Base-by-base conservation (phyloP, 2,113 vertebrate species). In the Hiodon alosoides region DNA sequence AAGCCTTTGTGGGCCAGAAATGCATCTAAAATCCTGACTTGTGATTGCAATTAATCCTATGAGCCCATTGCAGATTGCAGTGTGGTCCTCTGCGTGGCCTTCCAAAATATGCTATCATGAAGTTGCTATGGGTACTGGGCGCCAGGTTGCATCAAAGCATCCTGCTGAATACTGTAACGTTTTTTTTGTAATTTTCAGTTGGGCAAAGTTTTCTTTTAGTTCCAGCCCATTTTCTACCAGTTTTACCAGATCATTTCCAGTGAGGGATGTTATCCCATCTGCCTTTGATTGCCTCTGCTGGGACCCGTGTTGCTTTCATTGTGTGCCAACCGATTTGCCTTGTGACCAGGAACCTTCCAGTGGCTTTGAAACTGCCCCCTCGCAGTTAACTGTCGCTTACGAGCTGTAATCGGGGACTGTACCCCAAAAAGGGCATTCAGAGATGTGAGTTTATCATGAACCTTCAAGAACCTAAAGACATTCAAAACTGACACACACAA, bases 261-360 rank as follows among this genome's bases (percentile, higher is more conserved):
- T 2, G 64, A 6, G 64, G 4, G 59, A 14, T 10, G 59, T 16
- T n/a, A n/a, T 13, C 53, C 17, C 5, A 31, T 31, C 7, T 72
- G 57, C 13, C 46, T 70, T 55, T 70, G 9, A 11, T 16, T 47
- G 54, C n/a, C 58, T 47, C 47, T 61, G 58, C 17, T 7, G 14
- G 31, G 14, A 2, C 46, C 71, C 10, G 8, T 72, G 7, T n/a
- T 61, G 17, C 47, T 50, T 31, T 13, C 52, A 53, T 73, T 51
- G 50, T 64, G 6, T 31, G 60, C 65, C 31, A 59, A 54, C 14
- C 54, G 58, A 54, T 31, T 48, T 54, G 14, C 69, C 10, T 46
- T 52, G 58, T 72, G 59, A 72, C 67, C 74, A 74, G 58, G 79
- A 79, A 66, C 14, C 67, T 79, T 81, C 57, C 78, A 76, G 62